Percentiles rank a stretch among this genome's conserved stretches.
Evolutionary conservation across 2,888 invertebrate genomes (phyloP).

Genomic region (Phyllotreta cruciferae): DNA sequence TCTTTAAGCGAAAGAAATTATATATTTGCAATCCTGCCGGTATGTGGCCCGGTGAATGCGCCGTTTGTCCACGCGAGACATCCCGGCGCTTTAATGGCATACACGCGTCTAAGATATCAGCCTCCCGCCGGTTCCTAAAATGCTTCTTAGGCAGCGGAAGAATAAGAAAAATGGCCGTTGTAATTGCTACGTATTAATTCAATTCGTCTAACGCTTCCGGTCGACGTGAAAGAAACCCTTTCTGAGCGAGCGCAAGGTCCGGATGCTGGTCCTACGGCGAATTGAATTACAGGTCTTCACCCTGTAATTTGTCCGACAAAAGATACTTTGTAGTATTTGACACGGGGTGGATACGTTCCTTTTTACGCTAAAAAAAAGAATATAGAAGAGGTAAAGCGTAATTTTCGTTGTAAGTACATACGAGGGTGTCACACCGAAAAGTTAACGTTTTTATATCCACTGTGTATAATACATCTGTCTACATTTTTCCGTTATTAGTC

Average conservation of each 20-base stretch:
- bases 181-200: conserved; percentile 63
- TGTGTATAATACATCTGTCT: conserved; percentile 25
- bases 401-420: conserved; percentile 13
- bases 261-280: conserved; percentile 57
- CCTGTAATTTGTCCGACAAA: conserved; percentile 59
- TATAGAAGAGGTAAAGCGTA: conserved; percentile 52
- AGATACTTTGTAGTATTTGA: conserved; percentile 55
- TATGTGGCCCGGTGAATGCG: conserved; percentile 46
- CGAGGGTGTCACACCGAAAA: conserved; percentile 17
- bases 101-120: conserved; percentile 53
- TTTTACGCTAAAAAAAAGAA: not conserved
- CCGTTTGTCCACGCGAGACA: conserved; percentile 54
- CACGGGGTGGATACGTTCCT: conserved; percentile 51
- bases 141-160: conserved; percentile 59
- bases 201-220: conserved; percentile 60
- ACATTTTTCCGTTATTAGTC: conserved; percentile 18
- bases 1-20: too few species aligned
- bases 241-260: conserved; percentile 48
- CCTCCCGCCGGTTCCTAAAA: conserved; percentile 56
- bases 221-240: conserved; percentile 55
- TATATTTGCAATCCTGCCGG: too few species aligned
- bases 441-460: conserved; percentile 9
- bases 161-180: conserved; percentile 50
- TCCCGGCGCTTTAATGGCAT: conserved; percentile 56
- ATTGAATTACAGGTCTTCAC: conserved; percentile 58